phyloP scores from a whole-genome alignment of 2,113 vertebrate genomes.

The Saiga tatarica region DNA sequence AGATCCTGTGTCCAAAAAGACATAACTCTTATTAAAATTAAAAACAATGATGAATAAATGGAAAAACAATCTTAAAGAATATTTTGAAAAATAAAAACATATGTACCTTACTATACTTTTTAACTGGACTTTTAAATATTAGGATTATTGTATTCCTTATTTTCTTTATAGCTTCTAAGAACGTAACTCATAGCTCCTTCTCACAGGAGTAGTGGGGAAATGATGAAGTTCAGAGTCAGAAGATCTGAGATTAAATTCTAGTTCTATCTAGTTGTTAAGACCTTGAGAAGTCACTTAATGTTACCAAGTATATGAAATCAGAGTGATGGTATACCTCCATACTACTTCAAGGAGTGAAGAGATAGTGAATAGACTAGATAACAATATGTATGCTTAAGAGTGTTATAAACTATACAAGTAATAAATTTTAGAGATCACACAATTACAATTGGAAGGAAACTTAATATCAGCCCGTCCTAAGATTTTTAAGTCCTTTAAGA shows the following conservation, averaged over 20 bases:
- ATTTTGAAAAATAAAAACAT: constrained; percentile 31
- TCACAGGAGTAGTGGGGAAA: background rate
- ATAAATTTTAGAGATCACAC: background rate
- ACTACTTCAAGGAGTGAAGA: background rate
- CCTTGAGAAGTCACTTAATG: background rate
- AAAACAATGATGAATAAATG: background rate
- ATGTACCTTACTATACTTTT: background rate
- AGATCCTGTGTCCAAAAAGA: background rate
- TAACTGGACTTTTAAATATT: background rate
- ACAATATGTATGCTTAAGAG: background rate
- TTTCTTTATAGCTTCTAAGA: background rate
- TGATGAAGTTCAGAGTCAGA: background rate
- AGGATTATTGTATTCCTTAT: background rate
- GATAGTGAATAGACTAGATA: background rate
- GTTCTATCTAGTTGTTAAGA: background rate
- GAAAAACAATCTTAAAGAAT: background rate
- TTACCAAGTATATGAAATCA: background rate
- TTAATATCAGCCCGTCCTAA: background rate
- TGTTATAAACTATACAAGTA: background rate
- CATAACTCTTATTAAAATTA: background rate
- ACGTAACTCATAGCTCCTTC: background rate
- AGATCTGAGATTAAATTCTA: background rate
- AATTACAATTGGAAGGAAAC: background rate
- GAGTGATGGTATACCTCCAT: background rate
- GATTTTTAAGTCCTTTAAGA: background rate